Conservation (phyloP, 2,888 invertebrate genomes). For the Sesamia inferens region DNA sequence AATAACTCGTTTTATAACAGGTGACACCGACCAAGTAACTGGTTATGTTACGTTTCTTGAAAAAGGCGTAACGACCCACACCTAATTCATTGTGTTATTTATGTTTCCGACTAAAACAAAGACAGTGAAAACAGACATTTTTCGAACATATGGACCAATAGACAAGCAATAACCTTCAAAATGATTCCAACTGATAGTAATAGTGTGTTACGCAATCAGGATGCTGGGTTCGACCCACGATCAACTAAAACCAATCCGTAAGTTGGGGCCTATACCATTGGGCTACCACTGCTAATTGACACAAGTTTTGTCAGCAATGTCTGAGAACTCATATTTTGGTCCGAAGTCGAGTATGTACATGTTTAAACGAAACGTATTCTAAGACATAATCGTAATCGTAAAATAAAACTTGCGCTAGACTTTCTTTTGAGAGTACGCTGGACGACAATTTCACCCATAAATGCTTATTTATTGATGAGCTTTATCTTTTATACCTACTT, state of each 20-base stretch:
- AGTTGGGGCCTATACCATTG: neutral
- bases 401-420: slow-evolving; percentile 14
- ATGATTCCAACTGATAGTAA: no score
- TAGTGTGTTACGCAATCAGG: no score
- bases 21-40: no score
- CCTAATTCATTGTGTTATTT: no score
- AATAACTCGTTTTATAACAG: no score
- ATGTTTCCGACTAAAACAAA: no score
- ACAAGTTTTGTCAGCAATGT: neutral
- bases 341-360: neutral
- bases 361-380: slow-evolving; percentile 26
- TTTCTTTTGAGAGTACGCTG: slow-evolving; percentile 4
- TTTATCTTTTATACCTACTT: slow-evolving; percentile 15
- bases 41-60: no score
- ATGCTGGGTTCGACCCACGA: neutral
- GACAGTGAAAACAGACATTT: no score
- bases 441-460: slow-evolving; percentile 38
- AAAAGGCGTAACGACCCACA: no score
- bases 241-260: neutral
- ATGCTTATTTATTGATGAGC: slow-evolving; percentile 29
- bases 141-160: no score
- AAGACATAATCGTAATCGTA: slow-evolving; percentile 29
- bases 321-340: neutral
- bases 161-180: no score
- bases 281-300: neutral